phyloP scores from a whole-genome alignment of 1,140 invertebrate genomes.

The Thaumetopoea pityocampa region DNA sequence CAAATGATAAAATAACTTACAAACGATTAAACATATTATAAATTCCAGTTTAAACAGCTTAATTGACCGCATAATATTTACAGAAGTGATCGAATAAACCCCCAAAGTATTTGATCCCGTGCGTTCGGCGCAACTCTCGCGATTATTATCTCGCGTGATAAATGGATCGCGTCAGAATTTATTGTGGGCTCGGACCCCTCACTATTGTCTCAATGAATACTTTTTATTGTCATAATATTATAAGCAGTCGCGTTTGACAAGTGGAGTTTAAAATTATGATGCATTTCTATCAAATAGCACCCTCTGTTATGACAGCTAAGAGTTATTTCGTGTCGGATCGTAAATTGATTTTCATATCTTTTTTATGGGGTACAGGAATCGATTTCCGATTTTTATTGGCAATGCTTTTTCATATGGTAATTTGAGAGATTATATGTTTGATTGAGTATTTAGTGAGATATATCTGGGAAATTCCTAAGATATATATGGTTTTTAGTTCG shows the following conservation, averaged over 20 bases:
- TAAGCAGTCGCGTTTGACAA: conserved; percentile 60
- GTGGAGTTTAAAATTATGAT: conserved; percentile 60
- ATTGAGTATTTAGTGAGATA: conserved; percentile 21
- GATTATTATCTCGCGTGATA: conserved; percentile 68
- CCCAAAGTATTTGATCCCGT: conserved; percentile 58
- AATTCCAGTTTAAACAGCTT: conserved; percentile 19
- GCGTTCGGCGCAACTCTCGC: conserved; percentile 31
- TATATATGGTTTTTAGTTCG: conserved; percentile 8
- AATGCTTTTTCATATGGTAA: conserved; percentile 62
- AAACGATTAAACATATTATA: conserved; percentile 14
- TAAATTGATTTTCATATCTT: conserved; percentile 70
- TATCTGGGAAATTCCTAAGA: conserved; percentile 20
- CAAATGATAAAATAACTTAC: conserved; percentile 11
- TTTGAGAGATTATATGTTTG: conserved; percentile 39
- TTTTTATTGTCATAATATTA: conserved; percentile 71
- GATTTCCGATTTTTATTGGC: conserved; percentile 58
- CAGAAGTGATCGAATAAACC: conserved; percentile 48
- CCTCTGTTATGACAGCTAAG: conserved; percentile 36
- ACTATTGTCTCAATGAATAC: conserved; percentile 74
- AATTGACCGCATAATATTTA: conserved; percentile 38
- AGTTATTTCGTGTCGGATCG: conserved; percentile 46
- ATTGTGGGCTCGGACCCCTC: conserved; percentile 56
- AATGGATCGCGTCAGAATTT: conserved; percentile 70
- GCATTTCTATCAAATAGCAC: conserved; percentile 26
- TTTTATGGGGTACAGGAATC: conserved; percentile 56